phyloP scores from a whole-genome alignment of 2,113 vertebrate species.

The Callospermophilus lateralis region DNA sequence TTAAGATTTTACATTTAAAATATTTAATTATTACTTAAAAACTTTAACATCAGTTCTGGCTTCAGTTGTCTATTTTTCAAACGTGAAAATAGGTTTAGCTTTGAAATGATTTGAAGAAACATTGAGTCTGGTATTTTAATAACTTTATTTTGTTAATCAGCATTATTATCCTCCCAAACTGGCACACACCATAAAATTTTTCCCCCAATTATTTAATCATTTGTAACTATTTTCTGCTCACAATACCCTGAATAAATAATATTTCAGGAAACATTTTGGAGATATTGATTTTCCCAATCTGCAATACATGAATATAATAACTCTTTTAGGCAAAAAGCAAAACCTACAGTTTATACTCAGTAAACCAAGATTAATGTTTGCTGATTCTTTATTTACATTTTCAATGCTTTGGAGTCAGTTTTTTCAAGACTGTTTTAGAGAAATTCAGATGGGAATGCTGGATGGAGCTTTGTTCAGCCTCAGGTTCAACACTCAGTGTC shows the following conservation, averaged over 20 bases:
- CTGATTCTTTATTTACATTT: background rate
- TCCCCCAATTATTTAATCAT: background rate
- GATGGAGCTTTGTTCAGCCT: background rate
- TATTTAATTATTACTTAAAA: background rate
- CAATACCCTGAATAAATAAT: background rate
- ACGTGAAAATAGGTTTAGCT: background rate
- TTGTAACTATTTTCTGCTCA: background rate
- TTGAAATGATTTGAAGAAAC: slow-evolving; percentile 31
- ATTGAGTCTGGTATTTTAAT: background rate
- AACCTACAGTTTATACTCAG: background rate
- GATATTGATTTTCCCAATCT: background rate
- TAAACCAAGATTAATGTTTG: background rate
- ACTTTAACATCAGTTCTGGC: background rate
- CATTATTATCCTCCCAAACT: background rate
- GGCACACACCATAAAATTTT: background rate
- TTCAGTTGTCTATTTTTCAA: background rate
- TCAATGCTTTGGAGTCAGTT: background rate
- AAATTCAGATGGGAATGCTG: background rate
- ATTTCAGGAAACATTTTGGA: background rate
- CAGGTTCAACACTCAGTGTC: background rate
- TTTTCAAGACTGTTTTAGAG: background rate
- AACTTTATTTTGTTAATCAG: slow-evolving; percentile 26
- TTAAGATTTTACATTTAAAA: background rate
- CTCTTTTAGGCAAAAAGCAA: background rate
- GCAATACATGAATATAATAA: background rate